phyloP scores from a whole-genome alignment of 92 coral and sea anemone genomes.

The Micromussa lordhowensis region DNA sequence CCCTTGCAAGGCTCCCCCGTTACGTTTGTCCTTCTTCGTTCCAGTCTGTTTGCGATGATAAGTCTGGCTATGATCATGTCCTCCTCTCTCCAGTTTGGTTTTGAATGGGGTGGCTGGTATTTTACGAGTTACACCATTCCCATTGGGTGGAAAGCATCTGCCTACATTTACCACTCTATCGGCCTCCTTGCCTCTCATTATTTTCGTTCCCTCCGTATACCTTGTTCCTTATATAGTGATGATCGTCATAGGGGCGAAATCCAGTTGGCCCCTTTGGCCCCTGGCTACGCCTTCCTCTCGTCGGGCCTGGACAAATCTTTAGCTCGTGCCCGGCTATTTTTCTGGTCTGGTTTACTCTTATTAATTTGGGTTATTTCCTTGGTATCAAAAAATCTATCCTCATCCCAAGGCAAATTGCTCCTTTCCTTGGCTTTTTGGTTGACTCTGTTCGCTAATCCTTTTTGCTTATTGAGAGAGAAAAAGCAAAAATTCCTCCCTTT shows the following conservation, averaged over 20 bases:
- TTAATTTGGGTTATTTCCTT: constrained; percentile 33
- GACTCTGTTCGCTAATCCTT: constrained; percentile 52
- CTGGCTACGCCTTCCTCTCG: background rate
- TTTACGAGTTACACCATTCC: constrained; percentile 47
- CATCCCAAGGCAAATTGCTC: constrained; percentile 32
- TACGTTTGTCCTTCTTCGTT: constrained; percentile 44
- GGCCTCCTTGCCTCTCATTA: constrained; percentile 48
- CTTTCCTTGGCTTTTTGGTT: constrained; percentile 32
- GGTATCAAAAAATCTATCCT: constrained; percentile 38
- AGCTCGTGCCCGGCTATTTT: constrained; percentile 39
- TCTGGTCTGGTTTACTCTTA: constrained; percentile 37
- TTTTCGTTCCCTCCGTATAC: constrained; percentile 42
- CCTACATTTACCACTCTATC: constrained; percentile 51
- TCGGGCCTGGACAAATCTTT: constrained; percentile 2
- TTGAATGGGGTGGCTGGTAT: constrained; percentile 59
- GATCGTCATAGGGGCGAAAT: constrained; percentile 53
- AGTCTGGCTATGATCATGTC: constrained; percentile 65
- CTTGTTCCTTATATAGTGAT: constrained; percentile 55
- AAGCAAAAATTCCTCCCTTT: constrained; percentile 34
- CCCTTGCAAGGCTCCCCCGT: constrained; percentile 35
- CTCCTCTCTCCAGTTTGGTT: constrained; percentile 43
- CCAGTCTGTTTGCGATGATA: constrained; percentile 64
- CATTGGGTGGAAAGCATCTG: constrained; percentile 49
- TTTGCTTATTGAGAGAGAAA: constrained; percentile 17
- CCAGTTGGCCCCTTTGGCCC: background rate